Percentiles rank a stretch among this genome's conserved stretches.
Evolutionary conservation across 2,113 vertebrate genomes (phyloP).

Genomic region (Haemorhous mexicanus): DNA sequence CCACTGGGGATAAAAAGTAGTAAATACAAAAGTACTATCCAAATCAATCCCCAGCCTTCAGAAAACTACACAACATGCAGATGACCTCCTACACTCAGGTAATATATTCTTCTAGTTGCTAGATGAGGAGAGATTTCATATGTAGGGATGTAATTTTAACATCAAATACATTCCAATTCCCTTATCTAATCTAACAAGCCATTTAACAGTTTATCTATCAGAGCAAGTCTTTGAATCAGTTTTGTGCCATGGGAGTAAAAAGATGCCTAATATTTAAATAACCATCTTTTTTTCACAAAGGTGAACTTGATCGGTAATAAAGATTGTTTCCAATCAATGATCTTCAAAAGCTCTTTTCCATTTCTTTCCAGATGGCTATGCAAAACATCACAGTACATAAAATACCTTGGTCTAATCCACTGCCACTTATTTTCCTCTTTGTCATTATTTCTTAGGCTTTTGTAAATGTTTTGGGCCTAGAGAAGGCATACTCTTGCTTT

Average conservation of each 20-base stretch:
- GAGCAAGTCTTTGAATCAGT: slow-evolving; percentile 41
- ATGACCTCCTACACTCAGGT: not conserved
- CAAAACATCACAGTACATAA: slow-evolving; percentile 61
- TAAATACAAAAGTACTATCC: not conserved
- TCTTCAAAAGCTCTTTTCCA: slow-evolving; percentile 59
- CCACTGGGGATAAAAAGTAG: not conserved
- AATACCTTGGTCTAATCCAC: slow-evolving; percentile 59
- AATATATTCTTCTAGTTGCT: not conserved
- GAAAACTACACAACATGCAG: not conserved
- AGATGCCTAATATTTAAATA: slow-evolving; percentile 48
- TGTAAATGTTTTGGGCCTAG: slow-evolving; percentile 46
- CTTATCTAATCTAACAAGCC: slow-evolving; percentile 71
- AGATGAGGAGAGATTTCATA: slow-evolving; percentile 50
- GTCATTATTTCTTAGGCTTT: slow-evolving; percentile 55
- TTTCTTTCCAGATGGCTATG: slow-evolving; percentile 46
- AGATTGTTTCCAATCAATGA: slow-evolving; percentile 62
- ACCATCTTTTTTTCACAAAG: slow-evolving; percentile 52
- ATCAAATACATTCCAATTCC: slow-evolving; percentile 72
- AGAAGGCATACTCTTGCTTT: slow-evolving; percentile 57
- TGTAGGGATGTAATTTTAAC: slow-evolving; percentile 49
- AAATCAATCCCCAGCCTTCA: not conserved
- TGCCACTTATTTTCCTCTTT: slow-evolving; percentile 65
- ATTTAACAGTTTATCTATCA: slow-evolving; percentile 62
- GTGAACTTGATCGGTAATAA: slow-evolving; percentile 49
- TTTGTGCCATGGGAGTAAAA: slow-evolving; percentile 19